These are phyloP conservation scores for Amazona ochrocephala DNA, from an alignment of 2,797 vertebrate genomes.

Conservation along the genomic window DNA sequence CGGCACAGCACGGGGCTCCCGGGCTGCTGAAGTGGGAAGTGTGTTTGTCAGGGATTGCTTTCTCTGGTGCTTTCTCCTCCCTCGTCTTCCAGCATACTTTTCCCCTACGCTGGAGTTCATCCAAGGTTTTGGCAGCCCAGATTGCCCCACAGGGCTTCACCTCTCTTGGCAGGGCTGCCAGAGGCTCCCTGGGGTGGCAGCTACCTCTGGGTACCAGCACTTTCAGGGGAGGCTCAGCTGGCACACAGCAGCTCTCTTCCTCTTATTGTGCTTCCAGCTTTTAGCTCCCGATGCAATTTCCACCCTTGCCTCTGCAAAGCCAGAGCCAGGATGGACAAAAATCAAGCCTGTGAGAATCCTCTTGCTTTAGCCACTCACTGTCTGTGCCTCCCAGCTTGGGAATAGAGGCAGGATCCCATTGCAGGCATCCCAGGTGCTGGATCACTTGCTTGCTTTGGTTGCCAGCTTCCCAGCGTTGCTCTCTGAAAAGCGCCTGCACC, in stretches of 20 bases:
- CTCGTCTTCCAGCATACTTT: neutral
- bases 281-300: neutral
- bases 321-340: neutral
- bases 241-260: neutral
- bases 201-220: neutral
- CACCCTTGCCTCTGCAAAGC: neutral
- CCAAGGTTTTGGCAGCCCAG: neutral
- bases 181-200: neutral
- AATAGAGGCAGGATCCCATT: conserved; percentile 5
- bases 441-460: conserved; percentile 21
- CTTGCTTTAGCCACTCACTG: neutral
- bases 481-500: conserved; percentile 41
- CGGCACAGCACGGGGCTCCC: neutral
- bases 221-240: neutral
- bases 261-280: neutral
- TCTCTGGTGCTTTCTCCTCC: neutral
- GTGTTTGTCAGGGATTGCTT: neutral
- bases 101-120: neutral
- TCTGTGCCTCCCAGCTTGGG: conserved; percentile 18
- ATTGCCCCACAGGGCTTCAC: neutral
- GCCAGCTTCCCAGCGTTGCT: conserved; percentile 45
- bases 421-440: conserved; percentile 30
- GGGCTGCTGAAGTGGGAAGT: neutral
- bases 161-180: neutral
- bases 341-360: neutral